Evolutionary conservation across 2,888 invertebrate species (phyloP), one percentile per base, ranked within the genome.

Genomic region (Crossocerus cetratus): DNA sequence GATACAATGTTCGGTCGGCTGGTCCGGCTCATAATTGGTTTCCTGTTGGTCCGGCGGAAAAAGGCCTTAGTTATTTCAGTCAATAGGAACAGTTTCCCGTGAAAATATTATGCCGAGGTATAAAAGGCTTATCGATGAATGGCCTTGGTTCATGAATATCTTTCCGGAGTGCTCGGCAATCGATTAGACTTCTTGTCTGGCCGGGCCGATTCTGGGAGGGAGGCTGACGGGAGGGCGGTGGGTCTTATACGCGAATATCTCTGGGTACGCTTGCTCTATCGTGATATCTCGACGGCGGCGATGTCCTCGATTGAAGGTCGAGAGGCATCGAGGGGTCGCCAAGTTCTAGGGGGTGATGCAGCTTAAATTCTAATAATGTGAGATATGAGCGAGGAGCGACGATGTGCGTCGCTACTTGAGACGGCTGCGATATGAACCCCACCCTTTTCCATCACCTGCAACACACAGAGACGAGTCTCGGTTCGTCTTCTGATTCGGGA

Each of bases 301-400:
- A 71, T 18, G 43, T 62, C 65, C 59, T 62, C 59, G 71, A 74
- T 77, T 67, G 67, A 69, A 68, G 57, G 56, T 63, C 60, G 66
- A 44, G 13, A 23, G 44, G 8, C 0, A 32, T 32, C 32, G 0
- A 32, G 59, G 32, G 43, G 21, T 44, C 57, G 16, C n/a, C 44
- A 45, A 49, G 57, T 16, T 59, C 44, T 21, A 55, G 18, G 61
- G 56, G 53, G 63, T 54, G 75, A 71, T 68, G 68, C 58, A 61
- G 77, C 77, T 82, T 82, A 81, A 76, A 79, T 86, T 85, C 80
- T 85, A 85, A 85, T 85, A 86, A 84, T 77, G 81, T 80, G 78
- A 82, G 86, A 84, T 86, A 84, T 80, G 83, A 83, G 73, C 65
- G 69, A 69, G 65, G 75, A 65, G 44, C 56, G 56, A 69, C 67